Base-by-base conservation (phyloP, 2,888 invertebrate species). In the Coelogynopora nodosa region DNA sequence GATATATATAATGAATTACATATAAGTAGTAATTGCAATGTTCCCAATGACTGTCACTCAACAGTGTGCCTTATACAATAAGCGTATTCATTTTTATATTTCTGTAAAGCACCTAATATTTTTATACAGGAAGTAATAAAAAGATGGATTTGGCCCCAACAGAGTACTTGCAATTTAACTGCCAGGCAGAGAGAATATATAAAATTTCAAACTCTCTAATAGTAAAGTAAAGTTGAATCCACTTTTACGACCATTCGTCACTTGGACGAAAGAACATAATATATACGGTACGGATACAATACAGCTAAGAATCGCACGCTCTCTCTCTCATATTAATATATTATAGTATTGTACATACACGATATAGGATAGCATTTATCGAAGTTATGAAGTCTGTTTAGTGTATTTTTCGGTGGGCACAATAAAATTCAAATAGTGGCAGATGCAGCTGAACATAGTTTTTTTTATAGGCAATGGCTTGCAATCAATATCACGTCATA, bases 101-200 rank as follows among this genome's bases (percentile, higher is more conserved):
- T 49, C 49, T 5, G 49, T 49, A 49, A 49, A 49, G 49, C 49
- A 49, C 49, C 49, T 49, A 49, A 49, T 49, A 49, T 18, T 49
- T 49, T 49, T 49, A 23, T 26, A 74, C 10, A 74, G 74, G 74
- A 74, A 74, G 74, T 74, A 74, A 74, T 74, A 74, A 74, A 74
- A 74, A 23, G 23, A 74, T 74, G 27, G 74, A 13, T 74, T 74
- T 23, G 74, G 74, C 23, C 23, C 74, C 74, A 13, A 13, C 74
- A 74, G 74, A 74, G 74, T 74, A 74, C 74, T 74, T 74, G 74
- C 23, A 74, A 74, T 74, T 74, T 74, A 13, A 5, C 74, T 74
- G 23, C 74, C 27, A 74, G 18, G 23, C 18, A 26, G 74, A 49
- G 49, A 49, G 18, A 49, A 18, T 49, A 49, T 49, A 49, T 49